phyloP scores from a whole-genome alignment of 2,113 vertebrate genomes.

The Prolemur simus region DNA sequence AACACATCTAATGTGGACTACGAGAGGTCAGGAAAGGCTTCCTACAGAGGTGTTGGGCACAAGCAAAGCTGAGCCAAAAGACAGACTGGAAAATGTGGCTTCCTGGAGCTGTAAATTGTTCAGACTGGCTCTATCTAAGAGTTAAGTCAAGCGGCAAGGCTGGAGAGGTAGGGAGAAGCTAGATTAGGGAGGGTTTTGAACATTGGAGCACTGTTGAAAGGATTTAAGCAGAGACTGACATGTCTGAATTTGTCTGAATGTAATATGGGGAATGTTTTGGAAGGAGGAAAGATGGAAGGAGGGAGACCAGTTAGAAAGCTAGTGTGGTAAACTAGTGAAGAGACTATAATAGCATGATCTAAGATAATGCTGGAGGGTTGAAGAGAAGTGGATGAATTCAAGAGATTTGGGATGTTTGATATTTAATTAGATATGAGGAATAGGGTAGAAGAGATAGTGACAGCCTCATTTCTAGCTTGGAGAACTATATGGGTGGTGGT shows the following conservation, averaged over 20 bases:
- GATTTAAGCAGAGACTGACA: not conserved
- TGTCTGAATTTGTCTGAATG: not conserved
- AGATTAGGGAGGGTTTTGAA: not conserved
- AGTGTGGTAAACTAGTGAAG: not conserved
- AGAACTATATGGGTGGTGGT: not conserved
- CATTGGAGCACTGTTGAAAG: not conserved
- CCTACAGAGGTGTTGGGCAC: not conserved
- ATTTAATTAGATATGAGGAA: not conserved
- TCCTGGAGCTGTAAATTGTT: not conserved
- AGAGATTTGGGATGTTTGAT: not conserved
- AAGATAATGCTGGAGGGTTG: not conserved
- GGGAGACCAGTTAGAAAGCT: not conserved
- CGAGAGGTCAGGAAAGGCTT: not conserved
- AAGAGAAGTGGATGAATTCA: not conserved
- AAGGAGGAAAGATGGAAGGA: not conserved
- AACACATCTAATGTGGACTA: not conserved
- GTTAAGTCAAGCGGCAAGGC: not conserved
- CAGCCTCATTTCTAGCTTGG: not conserved
- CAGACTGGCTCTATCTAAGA: not conserved
- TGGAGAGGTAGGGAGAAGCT: not conserved
- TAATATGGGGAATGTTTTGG: not conserved
- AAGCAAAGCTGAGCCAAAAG: not conserved
- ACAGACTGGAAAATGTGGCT: not conserved
- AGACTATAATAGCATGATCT: not conserved
- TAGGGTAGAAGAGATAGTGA: not conserved